Evolutionary conservation across 2,888 invertebrate species (phyloP), one percentile per base, ranked within the genome.

Genomic region (Chrysolina oricalcia): DNA sequence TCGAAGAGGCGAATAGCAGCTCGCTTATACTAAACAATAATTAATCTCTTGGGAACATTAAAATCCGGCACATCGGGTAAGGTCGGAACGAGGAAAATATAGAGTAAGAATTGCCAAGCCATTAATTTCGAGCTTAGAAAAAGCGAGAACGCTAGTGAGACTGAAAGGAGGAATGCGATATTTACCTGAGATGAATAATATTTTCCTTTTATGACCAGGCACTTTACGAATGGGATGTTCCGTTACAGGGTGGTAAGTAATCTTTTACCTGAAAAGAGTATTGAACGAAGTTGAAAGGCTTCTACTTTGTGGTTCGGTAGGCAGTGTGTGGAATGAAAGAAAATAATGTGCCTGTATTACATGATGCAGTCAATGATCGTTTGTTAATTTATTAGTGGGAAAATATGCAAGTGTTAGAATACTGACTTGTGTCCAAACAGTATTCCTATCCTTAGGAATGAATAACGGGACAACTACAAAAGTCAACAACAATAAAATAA

Each of bases 91-190:
- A 13, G 56, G 50, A 70, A 68, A 70, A 72, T 67, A 56, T 76
- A 71, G 68, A 72, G 73, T 75, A 75, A 76, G 74, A 72, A 78
- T 75, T 75, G 74, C 75, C 65, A 59, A 72, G 70, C 75, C 76
- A 76, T 78, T 78, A 78, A 78, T 78, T 78, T 75, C 65, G 64
- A 56, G 70, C 74, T 64, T 70, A 40, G 73, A 59, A 71, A 72
- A 23, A 48, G 71, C 53, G 78, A 71, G 72, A 72, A 74, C 70
- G 65, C 71, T 68, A 40, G 68, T 53, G 53, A 53, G 68, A 53
- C 59, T 59, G 35, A 59, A 59, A 35, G 35, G 59, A 59, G 59
- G n/a, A 59, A 59, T 59, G 59, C 59, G 27, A 59, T 59, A 59
- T 59, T 59, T 35, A 59, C 59, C 59, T 27, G 27, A 27, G 59